Evolutionary conservation across 2,113 vertebrate species (phyloP).

Genomic region (Heterotis niloticus): DNA sequence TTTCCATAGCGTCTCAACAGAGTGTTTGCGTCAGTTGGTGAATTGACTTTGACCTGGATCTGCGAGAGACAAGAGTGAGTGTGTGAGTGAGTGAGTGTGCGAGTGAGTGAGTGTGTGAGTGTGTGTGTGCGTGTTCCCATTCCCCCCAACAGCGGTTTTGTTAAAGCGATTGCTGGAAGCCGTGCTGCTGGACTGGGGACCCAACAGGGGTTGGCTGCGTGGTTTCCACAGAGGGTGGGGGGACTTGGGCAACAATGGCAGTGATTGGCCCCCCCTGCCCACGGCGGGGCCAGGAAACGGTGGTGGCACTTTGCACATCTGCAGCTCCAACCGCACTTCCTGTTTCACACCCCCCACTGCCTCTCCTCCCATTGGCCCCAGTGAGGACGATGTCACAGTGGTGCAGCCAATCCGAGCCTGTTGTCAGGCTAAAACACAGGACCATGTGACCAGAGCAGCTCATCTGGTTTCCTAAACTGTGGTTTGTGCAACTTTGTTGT

Average conservation of each 20-base stretch:
- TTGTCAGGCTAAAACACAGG: slow-evolving; percentile 13
- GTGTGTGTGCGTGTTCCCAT: neutral
- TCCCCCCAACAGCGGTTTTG: neutral
- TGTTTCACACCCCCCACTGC: neutral
- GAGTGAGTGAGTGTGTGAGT: neutral
- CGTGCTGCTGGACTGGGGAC: too few relatives aligned
- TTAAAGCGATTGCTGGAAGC: neutral
- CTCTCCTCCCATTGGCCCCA: neutral
- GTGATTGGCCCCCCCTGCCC: neutral
- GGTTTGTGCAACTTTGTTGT: slow-evolving; percentile 4
- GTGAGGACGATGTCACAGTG: neutral
- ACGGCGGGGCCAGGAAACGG: neutral
- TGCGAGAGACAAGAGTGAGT: too few relatives aligned
- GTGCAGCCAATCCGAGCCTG: slow-evolving; percentile 18
- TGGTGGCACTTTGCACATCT: slow-evolving; percentile 20
- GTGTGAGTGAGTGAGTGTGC: too few relatives aligned
- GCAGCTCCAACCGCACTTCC: slow-evolving; percentile 10
- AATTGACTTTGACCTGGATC: too few relatives aligned
- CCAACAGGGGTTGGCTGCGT: neutral
- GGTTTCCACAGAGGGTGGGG: neutral
- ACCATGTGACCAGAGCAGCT: neutral
- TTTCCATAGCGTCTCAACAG: too few relatives aligned
- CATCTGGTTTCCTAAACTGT: neutral
- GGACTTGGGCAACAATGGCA: neutral
- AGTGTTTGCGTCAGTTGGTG: too few relatives aligned